A percentile compares a stretch with the other conserved stretches of the same genome.
Evolutionary conservation across 2,888 invertebrate species (phyloP).

Genomic region (Lamellibrachia columna): DNA sequence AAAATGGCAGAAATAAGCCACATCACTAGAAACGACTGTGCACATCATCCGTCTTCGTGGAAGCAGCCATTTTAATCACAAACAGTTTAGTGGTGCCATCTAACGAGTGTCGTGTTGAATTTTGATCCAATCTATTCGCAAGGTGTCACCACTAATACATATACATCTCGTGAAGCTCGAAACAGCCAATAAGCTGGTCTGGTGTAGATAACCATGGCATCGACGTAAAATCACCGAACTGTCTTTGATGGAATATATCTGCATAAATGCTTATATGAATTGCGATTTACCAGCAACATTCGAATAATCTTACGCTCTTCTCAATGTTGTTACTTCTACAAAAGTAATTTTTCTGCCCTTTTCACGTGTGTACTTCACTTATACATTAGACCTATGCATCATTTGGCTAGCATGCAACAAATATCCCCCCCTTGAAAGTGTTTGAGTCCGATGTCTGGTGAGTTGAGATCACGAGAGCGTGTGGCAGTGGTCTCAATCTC

Average conservation of each 20-base stretch:
- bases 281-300: background rate
- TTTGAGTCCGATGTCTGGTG: background rate
- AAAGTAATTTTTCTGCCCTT: no score
- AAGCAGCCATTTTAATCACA: background rate
- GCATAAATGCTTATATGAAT: background rate
- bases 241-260: background rate
- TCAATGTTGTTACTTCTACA: no score
- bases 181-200: no score
- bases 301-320: no score
- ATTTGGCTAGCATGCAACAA: background rate
- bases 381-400: background rate
- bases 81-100: background rate
- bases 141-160: background rate
- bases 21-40: background rate
- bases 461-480: background rate
- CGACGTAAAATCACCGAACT: background rate
- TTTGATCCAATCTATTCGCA: background rate
- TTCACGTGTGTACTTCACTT: background rate
- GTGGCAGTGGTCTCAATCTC: background rate
- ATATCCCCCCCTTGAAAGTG: background rate
- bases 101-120: background rate
- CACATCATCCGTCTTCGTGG: background rate
- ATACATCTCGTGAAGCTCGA: background rate
- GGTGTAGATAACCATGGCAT: no score
- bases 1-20: background rate